Base-by-base conservation (phyloP, 2,113 vertebrate species). In the Nesospiza acunhae region DNA sequence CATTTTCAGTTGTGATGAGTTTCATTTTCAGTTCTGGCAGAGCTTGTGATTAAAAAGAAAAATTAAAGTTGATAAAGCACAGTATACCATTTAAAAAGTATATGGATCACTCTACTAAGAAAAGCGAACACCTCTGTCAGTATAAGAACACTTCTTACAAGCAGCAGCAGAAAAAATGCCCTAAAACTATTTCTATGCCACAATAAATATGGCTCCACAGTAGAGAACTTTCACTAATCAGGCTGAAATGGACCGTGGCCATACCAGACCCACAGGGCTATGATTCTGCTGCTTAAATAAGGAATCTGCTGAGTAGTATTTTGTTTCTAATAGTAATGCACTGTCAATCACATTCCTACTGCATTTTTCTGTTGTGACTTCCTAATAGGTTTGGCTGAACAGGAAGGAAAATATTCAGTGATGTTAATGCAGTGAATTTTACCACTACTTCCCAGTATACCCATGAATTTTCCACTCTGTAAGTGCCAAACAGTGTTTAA, bases 381-480 rank as follows among this genome's bases (percentile, higher is more conserved):
- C 89, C 64, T 92, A 90, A 92, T 44, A 92, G 42, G 44, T 89
- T 93, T 95, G 95, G 95, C 93, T 84, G 93, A 84, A 89, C 42
- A 70, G 84, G 73, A 92, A 89, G 86, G 84, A 97, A 97, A 96
- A 89, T 78, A 90, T 67, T 95, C 76, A 68, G 64, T 56, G 68
- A 92, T 81, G 69, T 87, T 91, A 92, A 89, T 72, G 74, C 52
- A 63, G 91, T 63, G 60, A 83, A 75, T 94, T 92, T 81, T 81
- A 87, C 86, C 80, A 75, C 83, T 84, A 78, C 39, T 93, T 93
- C 69, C 64, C 64, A 81, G 73, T 78, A 52, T 67, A 89, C 60
- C 42, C 8, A 10, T n/a, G 84, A 87, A 91, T 89, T 96, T 97
- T 92, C 76, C 84, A 84, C 60, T 50, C 56, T 19, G 13, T 31